Conservation (phyloP, 2,888 invertebrate genomes). For the Cheilosia vernalis region DNA sequence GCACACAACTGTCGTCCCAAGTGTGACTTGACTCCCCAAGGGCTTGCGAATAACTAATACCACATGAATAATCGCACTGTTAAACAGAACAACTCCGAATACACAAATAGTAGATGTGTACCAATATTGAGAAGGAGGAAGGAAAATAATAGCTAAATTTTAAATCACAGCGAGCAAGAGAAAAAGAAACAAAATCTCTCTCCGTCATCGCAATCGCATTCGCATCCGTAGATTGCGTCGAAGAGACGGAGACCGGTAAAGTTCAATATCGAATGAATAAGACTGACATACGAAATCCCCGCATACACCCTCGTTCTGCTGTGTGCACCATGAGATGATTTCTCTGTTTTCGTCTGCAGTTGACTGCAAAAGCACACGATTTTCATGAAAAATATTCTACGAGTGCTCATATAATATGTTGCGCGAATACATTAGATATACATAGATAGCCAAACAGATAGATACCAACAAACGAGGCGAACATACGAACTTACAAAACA, state of each 20-base stretch:
- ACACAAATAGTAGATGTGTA: conserved; percentile 5
- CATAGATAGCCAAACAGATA: conserved; percentile 24
- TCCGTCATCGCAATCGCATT: conserved; percentile 38
- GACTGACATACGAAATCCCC: conserved; percentile 30
- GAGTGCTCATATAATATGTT: conserved; percentile 31
- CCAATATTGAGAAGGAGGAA: conserved; percentile 15
- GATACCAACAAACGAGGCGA: conserved; percentile 35
- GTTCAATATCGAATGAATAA: conserved; percentile 70
- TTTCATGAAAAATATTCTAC: conserved; percentile 45
- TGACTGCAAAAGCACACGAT: conserved; percentile 61
- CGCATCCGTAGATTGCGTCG: conserved; percentile 53
- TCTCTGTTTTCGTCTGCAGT: conserved; percentile 50
- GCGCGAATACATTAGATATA: conserved; percentile 35
- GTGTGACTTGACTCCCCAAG: conserved; percentile 25
- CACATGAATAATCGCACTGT: conserved; percentile 58
- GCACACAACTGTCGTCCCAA: background rate
- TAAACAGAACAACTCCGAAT: conserved; percentile 35
- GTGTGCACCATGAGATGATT: conserved; percentile 16
- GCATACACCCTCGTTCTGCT: conserved; percentile 4
- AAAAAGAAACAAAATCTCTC: conserved; percentile 25
- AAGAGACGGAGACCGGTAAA: conserved; percentile 64
- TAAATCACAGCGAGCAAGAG: conserved; percentile 40
- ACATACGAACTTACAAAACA: conserved; percentile 2
- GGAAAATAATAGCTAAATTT: conserved; percentile 58
- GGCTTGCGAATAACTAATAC: conserved; percentile 43